phyloP scores from a whole-genome alignment of 2,888 invertebrate species.

The Melikaiella ostensackeni region DNA sequence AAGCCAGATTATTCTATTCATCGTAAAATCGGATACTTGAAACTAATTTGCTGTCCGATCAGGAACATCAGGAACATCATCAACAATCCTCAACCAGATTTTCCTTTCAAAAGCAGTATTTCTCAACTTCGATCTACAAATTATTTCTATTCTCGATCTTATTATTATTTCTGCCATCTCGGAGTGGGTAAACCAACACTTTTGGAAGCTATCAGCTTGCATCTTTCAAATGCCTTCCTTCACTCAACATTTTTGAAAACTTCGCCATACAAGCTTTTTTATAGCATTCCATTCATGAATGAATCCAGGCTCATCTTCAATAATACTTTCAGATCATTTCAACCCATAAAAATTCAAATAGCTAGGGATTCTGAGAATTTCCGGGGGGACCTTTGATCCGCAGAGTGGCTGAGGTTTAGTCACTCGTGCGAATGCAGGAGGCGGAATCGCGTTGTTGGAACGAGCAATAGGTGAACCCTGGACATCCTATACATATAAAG shows the following conservation, averaged over 20 bases:
- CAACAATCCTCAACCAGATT: too few species aligned
- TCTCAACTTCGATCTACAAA: too few species aligned
- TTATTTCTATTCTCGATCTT: too few species aligned
- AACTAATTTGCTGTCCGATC: too few species aligned
- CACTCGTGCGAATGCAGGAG: background rate
- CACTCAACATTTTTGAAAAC: background rate
- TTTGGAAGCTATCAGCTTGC: background rate
- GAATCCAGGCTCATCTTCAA: background rate
- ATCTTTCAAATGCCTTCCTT: background rate
- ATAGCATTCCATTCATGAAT: background rate
- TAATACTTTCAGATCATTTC: background rate
- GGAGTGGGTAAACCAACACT: background rate
- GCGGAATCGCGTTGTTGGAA: slow-evolving; percentile 9
- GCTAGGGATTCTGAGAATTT: background rate
- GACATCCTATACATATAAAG: slow-evolving; percentile 11
- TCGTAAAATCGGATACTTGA: too few species aligned
- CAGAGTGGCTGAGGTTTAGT: background rate
- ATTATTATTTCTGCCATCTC: background rate
- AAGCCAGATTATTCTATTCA: too few species aligned
- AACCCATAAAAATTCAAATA: slow-evolving; percentile 14
- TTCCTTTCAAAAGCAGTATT: too few species aligned
- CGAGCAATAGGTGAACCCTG: slow-evolving; percentile 8
- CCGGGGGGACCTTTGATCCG: background rate
- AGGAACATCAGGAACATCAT: too few species aligned
- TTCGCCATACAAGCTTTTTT: background rate